These are phyloP conservation scores for Octopus sinensis DNA, from an alignment of 1,140 invertebrate species.

Conservation along the genomic window DNA sequence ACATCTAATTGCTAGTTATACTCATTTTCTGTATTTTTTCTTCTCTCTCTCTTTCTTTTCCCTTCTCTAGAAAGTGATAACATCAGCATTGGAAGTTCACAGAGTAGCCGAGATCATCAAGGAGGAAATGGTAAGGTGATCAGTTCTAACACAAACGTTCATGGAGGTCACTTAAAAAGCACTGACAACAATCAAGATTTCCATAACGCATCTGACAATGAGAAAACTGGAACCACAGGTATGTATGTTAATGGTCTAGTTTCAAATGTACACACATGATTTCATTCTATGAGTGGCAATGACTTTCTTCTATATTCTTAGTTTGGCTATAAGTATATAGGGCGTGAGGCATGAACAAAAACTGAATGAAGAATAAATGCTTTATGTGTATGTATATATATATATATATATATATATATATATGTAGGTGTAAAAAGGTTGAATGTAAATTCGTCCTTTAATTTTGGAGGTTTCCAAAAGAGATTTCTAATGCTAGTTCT, in stretches of 20 bases:
- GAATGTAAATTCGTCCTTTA: no score
- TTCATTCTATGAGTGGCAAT: no score
- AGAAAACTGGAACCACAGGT: conserved; percentile 30
- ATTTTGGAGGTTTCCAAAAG: no score
- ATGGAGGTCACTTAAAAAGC: conserved; percentile 44
- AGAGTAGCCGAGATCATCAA: conserved; percentile 22
- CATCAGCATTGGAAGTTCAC: conserved; percentile 47
- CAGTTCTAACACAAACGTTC: conserved; percentile 33
- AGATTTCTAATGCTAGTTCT: no score
- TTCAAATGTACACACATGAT: no score
- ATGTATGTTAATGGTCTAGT: not conserved
- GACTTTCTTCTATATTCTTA: no score
- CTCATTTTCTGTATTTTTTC: no score
- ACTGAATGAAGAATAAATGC: not conserved
- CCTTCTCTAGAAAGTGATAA: conserved; percentile 50
- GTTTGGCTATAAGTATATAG: no score
- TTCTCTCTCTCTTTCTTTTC: conserved; percentile 6
- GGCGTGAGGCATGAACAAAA: not conserved
- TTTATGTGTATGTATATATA: not conserved
- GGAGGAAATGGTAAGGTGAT: conserved; percentile 24
- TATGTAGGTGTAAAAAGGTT: no score
- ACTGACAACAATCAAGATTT: conserved; percentile 50
- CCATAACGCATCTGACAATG: conserved; percentile 49
- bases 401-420: no score
- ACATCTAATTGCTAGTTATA: no score